These are phyloP conservation scores for Murina feae DNA, from an alignment of 2,113 vertebrate species.

Conservation along the genomic window DNA sequence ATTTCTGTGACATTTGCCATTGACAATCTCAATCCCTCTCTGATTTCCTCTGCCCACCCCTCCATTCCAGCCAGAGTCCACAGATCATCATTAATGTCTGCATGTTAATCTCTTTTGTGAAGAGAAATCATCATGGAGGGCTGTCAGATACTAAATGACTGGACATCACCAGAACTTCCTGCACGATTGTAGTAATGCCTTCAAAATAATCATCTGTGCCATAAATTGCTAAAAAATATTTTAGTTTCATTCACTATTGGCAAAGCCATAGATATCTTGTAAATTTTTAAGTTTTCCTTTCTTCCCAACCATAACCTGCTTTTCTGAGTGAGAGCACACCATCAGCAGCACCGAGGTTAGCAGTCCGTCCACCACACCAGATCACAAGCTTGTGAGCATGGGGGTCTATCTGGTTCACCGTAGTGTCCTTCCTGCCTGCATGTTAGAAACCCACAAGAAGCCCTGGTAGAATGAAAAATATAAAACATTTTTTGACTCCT, in stretches of 20 bases:
- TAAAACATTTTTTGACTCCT: slow-evolving; percentile 1
- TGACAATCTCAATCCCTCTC: not conserved
- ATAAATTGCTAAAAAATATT: not conserved
- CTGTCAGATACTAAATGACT: not conserved
- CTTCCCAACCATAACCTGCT: not conserved
- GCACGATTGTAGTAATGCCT: not conserved
- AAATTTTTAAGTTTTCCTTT: slow-evolving; percentile 19
- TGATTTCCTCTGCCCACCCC: not conserved
- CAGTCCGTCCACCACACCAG: not conserved
- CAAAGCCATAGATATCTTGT: not conserved
- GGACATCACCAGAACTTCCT: not conserved
- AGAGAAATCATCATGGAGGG: not conserved
- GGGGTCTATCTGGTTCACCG: not conserved
- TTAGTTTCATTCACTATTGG: not conserved
- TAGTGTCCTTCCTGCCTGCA: not conserved
- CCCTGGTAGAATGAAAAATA: not conserved
- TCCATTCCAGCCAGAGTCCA: not conserved
- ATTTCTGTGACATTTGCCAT: not conserved
- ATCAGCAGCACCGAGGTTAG: no score
- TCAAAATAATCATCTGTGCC: not conserved
- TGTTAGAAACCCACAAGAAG: not conserved
- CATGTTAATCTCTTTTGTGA: not conserved
- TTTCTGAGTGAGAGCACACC: not conserved
- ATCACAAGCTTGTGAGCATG: not conserved
- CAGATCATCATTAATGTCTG: not conserved